phyloP scores from a whole-genome alignment of 2,113 vertebrate species.

The Ceratotherium simum region DNA sequence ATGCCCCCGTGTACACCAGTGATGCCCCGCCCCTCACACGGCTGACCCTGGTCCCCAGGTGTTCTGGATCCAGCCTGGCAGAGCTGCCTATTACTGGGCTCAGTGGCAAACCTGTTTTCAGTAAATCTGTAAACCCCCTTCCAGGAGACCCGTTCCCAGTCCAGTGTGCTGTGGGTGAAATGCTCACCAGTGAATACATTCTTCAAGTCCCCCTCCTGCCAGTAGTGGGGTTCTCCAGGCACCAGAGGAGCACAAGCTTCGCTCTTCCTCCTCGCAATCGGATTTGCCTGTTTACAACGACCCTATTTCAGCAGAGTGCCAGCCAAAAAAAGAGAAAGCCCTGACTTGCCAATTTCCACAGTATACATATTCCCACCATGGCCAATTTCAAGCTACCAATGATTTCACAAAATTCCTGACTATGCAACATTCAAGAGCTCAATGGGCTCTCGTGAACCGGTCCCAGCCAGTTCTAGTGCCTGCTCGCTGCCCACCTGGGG shows the following conservation, averaged over 20 bases:
- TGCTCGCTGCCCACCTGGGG: neutral
- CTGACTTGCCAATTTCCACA: neutral
- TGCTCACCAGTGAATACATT: neutral
- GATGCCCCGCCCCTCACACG: accelerated
- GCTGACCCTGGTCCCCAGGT: neutral
- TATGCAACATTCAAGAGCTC: neutral
- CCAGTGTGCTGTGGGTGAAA: neutral
- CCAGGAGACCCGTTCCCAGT: neutral
- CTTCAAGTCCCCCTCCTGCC: neutral
- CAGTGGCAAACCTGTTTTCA: too few species aligned
- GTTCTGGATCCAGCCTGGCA: neutral
- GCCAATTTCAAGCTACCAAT: neutral
- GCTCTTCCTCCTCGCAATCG: neutral
- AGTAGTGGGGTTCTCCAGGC: accelerated
- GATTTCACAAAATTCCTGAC: neutral
- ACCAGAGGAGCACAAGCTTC: neutral
- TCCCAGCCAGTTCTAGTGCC: neutral
- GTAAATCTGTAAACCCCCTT: neutral
- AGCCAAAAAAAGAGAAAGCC: neutral
- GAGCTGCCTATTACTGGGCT: neutral
- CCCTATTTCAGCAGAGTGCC: neutral
- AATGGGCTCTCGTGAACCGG: neutral
- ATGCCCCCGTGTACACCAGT: too few species aligned
- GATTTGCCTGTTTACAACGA: neutral
- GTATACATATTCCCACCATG: neutral